These are phyloP conservation scores for Anguilla marmorata DNA, from an alignment of 2,797 vertebrate genomes.

Conservation along the genomic window DNA sequence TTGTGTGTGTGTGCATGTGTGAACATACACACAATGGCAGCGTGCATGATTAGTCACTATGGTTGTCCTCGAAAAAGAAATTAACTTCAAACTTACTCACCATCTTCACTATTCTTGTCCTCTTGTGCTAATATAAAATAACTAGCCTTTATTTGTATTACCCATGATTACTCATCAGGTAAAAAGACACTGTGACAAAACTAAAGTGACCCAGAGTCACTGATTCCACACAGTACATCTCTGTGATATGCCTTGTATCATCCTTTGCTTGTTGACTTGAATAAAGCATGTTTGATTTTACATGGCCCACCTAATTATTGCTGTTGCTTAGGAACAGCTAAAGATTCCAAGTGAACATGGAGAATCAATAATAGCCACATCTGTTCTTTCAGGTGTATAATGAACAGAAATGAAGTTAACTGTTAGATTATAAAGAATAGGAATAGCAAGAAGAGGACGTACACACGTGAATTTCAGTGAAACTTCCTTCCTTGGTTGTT, in stretches of 20 bases:
- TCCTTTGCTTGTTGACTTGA: neutral
- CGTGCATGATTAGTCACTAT: neutral
- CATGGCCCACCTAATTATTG: neutral
- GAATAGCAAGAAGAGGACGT: neutral
- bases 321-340: conserved; percentile 10
- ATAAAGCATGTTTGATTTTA: neutral
- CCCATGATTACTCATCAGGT: neutral
- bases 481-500: neutral
- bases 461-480: neutral
- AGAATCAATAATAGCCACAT: neutral
- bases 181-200: neutral
- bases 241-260: neutral
- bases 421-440: neutral
- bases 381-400: neutral
- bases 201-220: neutral
- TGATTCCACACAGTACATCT: neutral
- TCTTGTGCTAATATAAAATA: too few relatives aligned
- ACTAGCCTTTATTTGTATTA: too few relatives aligned
- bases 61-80: too few relatives aligned
- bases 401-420: neutral
- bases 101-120: too few relatives aligned
- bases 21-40: neutral
- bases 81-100: too few relatives aligned
- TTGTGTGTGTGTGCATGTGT: neutral
- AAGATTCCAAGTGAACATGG: neutral